Evolutionary conservation across 2,113 vertebrate genomes (phyloP), one percentile per base, ranked within the genome.

Genomic region (Pseudonaja textilis): DNA sequence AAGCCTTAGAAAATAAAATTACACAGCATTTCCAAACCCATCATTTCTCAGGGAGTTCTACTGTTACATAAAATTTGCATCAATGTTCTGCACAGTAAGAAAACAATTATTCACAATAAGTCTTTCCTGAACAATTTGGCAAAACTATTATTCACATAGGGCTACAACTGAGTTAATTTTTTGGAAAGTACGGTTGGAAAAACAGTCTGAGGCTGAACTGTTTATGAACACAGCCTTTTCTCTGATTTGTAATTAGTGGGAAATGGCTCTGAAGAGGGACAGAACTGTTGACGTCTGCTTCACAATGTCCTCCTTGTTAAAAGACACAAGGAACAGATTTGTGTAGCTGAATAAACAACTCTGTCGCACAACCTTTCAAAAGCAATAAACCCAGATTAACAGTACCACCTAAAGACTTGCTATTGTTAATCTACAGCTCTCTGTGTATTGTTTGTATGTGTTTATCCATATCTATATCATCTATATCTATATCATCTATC

Each of bases 211-310:
- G 96, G 95, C 92, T 69, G 85, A 59, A 50, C 93, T 93, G 91
- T 95, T 97, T 96, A 92, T 87, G 96, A 97, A 96, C 95, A 96
- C 94, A 64, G 94, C 59, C 95, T 97, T 97, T 97, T 97, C 96
- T 97, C 96, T 97, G 97, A 96, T 97, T 97, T 97, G 96, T 98
- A 98, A 98, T 98, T 98, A 98, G 96, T 97, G 97, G 95, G 96
- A 97, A 97, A 97, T 95, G 94, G 94, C 94, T 97, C 96, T 96
- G 97, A 97, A 96, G 95, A 97, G 96, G 96, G 98, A 94, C 94
- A 96, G 96, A 92, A 34, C 94, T 59, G 90, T 92, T 91, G 95
- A 97, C 96, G 94, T 94, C 97, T 96, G 93, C 7, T 81, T 92
- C 93, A 98, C 97, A 98, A 97, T 97, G 97, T 96, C 64, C 91